Base-by-base conservation (phyloP, 1,140 invertebrate genomes). In the Sinella curviseta region DNA sequence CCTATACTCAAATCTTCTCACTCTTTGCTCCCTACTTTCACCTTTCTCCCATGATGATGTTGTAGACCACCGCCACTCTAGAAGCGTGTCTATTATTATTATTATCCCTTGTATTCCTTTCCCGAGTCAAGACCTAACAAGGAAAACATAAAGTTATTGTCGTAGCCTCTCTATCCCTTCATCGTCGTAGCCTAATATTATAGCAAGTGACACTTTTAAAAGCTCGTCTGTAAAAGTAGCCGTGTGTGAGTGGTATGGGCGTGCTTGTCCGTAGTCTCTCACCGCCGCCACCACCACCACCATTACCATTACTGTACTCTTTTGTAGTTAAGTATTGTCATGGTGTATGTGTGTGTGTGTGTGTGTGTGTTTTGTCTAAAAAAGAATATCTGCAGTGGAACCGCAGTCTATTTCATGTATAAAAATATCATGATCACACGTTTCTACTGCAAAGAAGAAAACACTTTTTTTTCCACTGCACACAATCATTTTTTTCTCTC, bases 331-430 rank as follows among this genome's bases (percentile, higher is more conserved):
- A 48, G 39, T 48, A 48, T 48, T 48, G 39, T 48, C 39, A 48
- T 48, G 20, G 39, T 48, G 39, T 48, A 20, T 48, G 39, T 48
- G 39, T 48, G 8, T 48, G 8, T 48, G 8, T 48, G 8, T 48
- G 39, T 48, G 39, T 48, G 39, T 8, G 39, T 48, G 8, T 48
- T 48, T 48, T 48, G 8, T 48, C 39, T 48, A 48, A 12, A 20
- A 48, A 70, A n/a, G n/a, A 70, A 70, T 33, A 70, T 70, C 65
- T 70, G 65, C 65, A 70, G 30, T 31, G 65, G 65, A 70, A 70
- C 65, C 65, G 65, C 65, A 70, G 65, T 70, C 65, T 70, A 70
- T 70, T 70, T 70, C 65, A 3, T 70, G 65, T 4, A 65, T 65
- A 65, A 65, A 65, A 65, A 31, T 33, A 33, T 12, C 65, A 70